Evolutionary conservation across 2,888 invertebrate genomes (phyloP), one percentile per base, ranked within the genome.

Genomic region (Drosophila dives): DNA sequence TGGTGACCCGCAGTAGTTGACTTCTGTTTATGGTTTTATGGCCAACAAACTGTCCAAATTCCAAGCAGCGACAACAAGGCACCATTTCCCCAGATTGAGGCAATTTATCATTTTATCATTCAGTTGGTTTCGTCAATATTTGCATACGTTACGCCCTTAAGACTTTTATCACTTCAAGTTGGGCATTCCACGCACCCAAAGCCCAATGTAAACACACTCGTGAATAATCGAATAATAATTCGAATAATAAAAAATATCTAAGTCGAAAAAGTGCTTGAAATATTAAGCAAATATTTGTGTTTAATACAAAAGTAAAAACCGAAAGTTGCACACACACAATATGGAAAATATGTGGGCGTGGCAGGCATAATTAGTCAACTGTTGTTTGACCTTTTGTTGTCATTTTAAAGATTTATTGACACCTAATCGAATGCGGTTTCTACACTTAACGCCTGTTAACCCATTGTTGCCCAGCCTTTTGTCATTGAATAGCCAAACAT

Each of bases 251-350:
- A 26, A 26, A 26, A 20, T 3, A n/a, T 29, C 15, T 26, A 36
- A 38, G 33, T n/a, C 32, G 45, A 63, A 34, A 40, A 34, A 53
- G 59, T 36, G 71, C 63, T 70, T 62, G 60, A 70, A 64, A 62
- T 45, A 54, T 72, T 76, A 63, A 70, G 55, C 53, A 77, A 83
- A 77, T 88, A 83, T 88, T 88, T 70, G 59, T 66, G 75, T 64
- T 51, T 67, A 62, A 77, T 71, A 77, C 63, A 55, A 67, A 59
- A 66, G 54, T 10, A 32, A 54, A 60, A 62, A 56, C 66, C 8
- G 76, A 80, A 75, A 80, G 80, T 80, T 76, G 50, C 23, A 26
- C 20, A 23, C 49, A 51, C 42, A 56, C 38, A 26, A 66, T 58
- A 23, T 8, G 20, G 15, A 15, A 23, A 45, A 2, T 15, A 23